Base-by-base conservation (phyloP, 2,113 vertebrate species). In the Sorex araneus region DNA sequence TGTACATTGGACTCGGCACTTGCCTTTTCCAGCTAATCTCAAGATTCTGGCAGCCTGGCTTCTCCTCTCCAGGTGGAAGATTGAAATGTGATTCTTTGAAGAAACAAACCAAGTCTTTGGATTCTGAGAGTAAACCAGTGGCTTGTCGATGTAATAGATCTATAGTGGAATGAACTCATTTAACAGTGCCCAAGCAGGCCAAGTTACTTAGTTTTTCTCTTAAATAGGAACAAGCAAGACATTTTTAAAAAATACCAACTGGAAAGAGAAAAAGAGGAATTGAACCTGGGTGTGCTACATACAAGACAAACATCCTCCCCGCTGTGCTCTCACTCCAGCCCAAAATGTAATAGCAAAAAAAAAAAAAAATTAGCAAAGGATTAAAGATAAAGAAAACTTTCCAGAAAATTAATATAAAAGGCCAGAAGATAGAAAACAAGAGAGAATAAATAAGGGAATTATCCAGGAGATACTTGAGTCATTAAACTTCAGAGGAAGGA, bases 331-430 rank as follows among this genome's bases (percentile, higher is more conserved):
- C n/a, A n/a, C n/a, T n/a, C n/a, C n/a, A n/a, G n/a, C n/a, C n/a
- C n/a, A n/a, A n/a, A n/a, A n/a, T n/a, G n/a, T n/a, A n/a, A n/a
- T n/a, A n/a, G n/a, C n/a, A n/a, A n/a, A n/a, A n/a, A n/a, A n/a
- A n/a, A n/a, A n/a, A n/a, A n/a, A n/a, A n/a, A n/a, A n/a, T n/a
- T n/a, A n/a, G n/a, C n/a, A n/a, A n/a, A n/a, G n/a, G 0, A 18
- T 60, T 79, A 81, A 89, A 40, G 30, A 54, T 64, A 80, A 84
- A 82, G n/a, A n/a, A 81, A 63, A 80, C 76, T 95, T 89, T 19
- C 75, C 50, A 82, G 71, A 85, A 89, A 86, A 21, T 47, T 84
- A 19, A 85, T 77, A 34, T 71, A 94, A 63, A 83, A 81, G 70
- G 73, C 34, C 45, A 84, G 79, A 18, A n/a, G 30, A 80, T 92